A percentile compares a stretch with the other conserved stretches of the same genome.
phyloP scores from a whole-genome alignment of 1,140 invertebrate species.

The Solenopsis fugax region DNA sequence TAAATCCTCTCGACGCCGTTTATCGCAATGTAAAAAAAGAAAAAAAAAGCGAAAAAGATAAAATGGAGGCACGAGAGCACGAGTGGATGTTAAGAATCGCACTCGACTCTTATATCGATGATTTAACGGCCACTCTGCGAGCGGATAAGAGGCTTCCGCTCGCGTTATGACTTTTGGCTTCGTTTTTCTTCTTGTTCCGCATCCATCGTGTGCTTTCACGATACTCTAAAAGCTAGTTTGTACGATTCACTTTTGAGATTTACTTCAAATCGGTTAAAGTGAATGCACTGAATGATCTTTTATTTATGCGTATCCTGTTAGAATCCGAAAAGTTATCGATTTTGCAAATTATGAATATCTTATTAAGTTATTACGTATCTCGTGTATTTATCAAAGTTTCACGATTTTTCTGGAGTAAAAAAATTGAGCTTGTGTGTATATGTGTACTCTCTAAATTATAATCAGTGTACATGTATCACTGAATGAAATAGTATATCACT shows the following conservation, averaged over 20 bases:
- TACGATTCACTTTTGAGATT: neutral
- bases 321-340: neutral
- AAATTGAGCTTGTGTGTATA: neutral
- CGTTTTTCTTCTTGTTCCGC: too few relatives aligned
- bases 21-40: conserved; percentile 49
- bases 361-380: neutral
- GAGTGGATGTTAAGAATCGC: conserved; percentile 56
- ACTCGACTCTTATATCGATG: conserved; percentile 43
- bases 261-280: neutral
- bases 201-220: conserved; percentile 30
- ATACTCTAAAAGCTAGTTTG: conserved; percentile 14
- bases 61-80: neutral
- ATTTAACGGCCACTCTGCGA: conserved; percentile 46
- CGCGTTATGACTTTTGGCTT: conserved; percentile 52
- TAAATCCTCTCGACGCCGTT: conserved; percentile 47
- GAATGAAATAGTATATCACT: too few relatives aligned
- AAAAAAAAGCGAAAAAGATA: neutral
- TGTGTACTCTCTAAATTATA: too few relatives aligned
- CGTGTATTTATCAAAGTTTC: neutral
- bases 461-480: too few relatives aligned
- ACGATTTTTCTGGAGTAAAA: neutral
- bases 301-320: neutral
- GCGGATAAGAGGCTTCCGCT: conserved; percentile 22
- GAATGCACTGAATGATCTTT: neutral
- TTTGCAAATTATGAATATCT: neutral